Percentiles rank a stretch among this genome's conserved stretches.
phyloP scores from a whole-genome alignment of 2,888 invertebrate species.

The Leptothorax acervorum region DNA sequence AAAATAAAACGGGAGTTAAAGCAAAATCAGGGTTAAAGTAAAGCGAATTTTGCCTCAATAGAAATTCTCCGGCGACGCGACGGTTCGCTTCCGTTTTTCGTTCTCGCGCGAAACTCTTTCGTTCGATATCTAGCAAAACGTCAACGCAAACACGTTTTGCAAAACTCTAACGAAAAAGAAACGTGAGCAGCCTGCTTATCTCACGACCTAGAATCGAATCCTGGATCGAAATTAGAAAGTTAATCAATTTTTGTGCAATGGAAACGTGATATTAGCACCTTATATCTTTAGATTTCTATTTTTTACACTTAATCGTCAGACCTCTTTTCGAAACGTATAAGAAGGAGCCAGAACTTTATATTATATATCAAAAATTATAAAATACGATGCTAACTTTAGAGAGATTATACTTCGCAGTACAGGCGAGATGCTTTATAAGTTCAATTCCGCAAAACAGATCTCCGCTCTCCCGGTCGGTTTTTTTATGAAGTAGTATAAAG shows the following conservation, averaged over 20 bases:
- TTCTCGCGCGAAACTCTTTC: not conserved
- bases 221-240: slow-evolving; percentile 18
- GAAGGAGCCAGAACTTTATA: not conserved
- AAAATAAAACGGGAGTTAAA: slow-evolving; percentile 17
- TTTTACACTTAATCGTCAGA: not conserved
- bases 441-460: slow-evolving; percentile 45
- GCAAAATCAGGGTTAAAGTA: not conserved
- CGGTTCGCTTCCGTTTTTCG: not conserved
- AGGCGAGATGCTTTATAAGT: slow-evolving; percentile 70
- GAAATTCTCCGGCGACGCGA: not conserved
- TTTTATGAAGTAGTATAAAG: slow-evolving; percentile 16
- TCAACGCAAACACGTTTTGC: not conserved
- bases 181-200: not conserved
- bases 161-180: not conserved
- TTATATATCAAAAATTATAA: not conserved
- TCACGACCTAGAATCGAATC: not conserved
- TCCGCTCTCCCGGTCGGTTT: not conserved
- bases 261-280: not conserved
- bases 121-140: not conserved
- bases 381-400: not conserved
- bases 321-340: slow-evolving; percentile 3
- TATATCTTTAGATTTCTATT: not conserved
- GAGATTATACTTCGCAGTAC: slow-evolving; percentile 60
- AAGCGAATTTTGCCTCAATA: not conserved
- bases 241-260: slow-evolving; percentile 6